phyloP scores from a whole-genome alignment of 2,797 vertebrate species.

The Notamacropus eugenii region DNA sequence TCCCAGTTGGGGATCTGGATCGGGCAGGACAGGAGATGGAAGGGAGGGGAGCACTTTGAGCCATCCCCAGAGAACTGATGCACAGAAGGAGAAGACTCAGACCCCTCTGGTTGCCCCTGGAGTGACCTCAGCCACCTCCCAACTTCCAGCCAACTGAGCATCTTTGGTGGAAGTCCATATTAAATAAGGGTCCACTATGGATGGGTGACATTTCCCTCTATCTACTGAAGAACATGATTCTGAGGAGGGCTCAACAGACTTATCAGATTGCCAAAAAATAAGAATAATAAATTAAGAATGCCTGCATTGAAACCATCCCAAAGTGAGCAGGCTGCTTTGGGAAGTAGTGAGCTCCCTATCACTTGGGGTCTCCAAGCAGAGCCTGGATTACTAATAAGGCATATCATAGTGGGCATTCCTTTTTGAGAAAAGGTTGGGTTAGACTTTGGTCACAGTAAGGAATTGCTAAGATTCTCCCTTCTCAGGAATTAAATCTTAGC shows the following conservation, averaged over 20 bases:
- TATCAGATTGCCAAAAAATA: neutral
- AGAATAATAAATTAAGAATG: neutral
- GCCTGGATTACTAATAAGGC: neutral
- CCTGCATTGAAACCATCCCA: neutral
- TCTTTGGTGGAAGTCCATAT: neutral
- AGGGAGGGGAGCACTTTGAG: neutral
- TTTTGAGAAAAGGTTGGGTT: neutral
- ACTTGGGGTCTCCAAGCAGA: neutral
- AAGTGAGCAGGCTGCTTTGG: neutral
- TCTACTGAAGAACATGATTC: neutral
- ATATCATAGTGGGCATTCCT: neutral
- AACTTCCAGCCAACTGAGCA: neutral
- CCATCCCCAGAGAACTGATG: neutral
- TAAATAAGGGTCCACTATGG: neutral
- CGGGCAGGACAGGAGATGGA: neutral
- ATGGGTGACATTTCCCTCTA: neutral
- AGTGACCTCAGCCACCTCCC: neutral
- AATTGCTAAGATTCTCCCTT: slow-evolving; percentile 9
- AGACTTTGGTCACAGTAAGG: neutral
- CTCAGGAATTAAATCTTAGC: neutral
- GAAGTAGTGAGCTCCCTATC: neutral
- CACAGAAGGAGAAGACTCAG: neutral
- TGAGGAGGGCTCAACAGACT: neutral
- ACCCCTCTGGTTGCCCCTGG: neutral
- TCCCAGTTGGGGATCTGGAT: neutral